phyloP scores from a whole-genome alignment of 2,888 invertebrate genomes.

The Pasiphila rectangulata region DNA sequence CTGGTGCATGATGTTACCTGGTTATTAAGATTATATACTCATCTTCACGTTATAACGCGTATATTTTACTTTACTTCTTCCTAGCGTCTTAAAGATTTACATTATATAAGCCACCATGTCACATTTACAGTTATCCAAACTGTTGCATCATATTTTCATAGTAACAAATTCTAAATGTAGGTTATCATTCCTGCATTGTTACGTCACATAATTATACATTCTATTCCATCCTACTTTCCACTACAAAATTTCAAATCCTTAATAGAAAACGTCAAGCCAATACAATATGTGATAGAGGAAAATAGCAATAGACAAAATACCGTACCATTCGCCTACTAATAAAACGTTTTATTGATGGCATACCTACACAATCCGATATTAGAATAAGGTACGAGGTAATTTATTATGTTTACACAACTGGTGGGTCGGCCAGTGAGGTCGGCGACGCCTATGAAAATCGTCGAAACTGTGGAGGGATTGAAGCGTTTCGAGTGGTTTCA shows the following conservation, averaged over 20 bases:
- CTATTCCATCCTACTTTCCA: slow-evolving; percentile 9
- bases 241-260: slow-evolving; percentile 15
- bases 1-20: slow-evolving; percentile 7
- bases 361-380: slow-evolving; percentile 45
- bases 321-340: slow-evolving; percentile 50
- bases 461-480: slow-evolving; percentile 46
- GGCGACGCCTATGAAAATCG: slow-evolving; percentile 51
- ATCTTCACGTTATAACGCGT: neutral
- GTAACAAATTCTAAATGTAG: slow-evolving; percentile 3
- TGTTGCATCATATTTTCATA: too few relatives aligned
- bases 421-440: slow-evolving; percentile 49
- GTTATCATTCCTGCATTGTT: slow-evolving; percentile 6
- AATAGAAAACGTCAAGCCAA: slow-evolving; percentile 24
- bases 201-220: slow-evolving; percentile 11
- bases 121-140: too few relatives aligned
- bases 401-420: slow-evolving; percentile 63
- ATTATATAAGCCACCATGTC: neutral
- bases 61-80: neutral
- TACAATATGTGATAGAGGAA: slow-evolving; percentile 24
- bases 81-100: neutral
- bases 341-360: slow-evolving; percentile 56
- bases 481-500: slow-evolving; percentile 42
- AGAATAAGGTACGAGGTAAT: slow-evolving; percentile 41
- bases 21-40: neutral
- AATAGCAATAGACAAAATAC: slow-evolving; percentile 41